A percentile compares a stretch with the other conserved stretches of the same genome.
Conservation (phyloP, 2,888 invertebrate species). For the Drosophila niveifrons region DNA sequence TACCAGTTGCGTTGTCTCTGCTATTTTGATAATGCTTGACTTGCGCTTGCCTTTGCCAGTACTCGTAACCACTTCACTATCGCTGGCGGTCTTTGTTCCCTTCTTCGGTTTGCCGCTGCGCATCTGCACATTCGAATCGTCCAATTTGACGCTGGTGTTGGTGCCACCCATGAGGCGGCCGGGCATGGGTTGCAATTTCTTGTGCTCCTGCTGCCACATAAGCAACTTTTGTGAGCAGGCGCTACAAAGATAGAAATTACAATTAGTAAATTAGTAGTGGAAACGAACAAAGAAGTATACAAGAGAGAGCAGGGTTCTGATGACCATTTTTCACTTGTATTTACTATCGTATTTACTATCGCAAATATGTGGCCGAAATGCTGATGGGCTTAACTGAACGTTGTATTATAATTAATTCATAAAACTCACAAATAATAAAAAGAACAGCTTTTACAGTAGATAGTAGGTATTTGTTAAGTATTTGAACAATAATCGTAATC, state of each 20-base stretch:
- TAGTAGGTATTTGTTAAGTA: too few relatives aligned
- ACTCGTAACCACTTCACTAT: conserved; percentile 6
- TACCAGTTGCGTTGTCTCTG: conserved; percentile 79
- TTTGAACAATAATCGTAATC: too few relatives aligned
- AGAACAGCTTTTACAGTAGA: too few relatives aligned
- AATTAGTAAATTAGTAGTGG: neutral
- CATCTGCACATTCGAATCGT: conserved; percentile 54
- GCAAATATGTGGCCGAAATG: too few relatives aligned
- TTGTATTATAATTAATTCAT: too few relatives aligned
- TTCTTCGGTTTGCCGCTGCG: conserved; percentile 43
- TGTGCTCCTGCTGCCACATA: conserved; percentile 82
- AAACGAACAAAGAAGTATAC: too few relatives aligned
- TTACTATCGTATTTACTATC: too few relatives aligned
- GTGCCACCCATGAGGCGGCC: conserved; percentile 43
- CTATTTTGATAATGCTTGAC: conserved; percentile 75
- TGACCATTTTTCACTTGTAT: too few relatives aligned
- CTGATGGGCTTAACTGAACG: too few relatives aligned
- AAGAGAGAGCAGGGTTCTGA: too few relatives aligned
- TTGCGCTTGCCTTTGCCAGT: conserved; percentile 60
- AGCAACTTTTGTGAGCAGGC: conserved; percentile 89
- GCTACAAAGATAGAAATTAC: conserved; percentile 82
- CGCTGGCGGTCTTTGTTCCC: conserved; percentile 4
- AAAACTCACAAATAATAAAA: too few relatives aligned
- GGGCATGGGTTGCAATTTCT: conserved; percentile 38
- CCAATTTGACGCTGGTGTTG: conserved; percentile 42